phyloP scores from a whole-genome alignment of 2,888 invertebrate genomes.

The Ophion slaviceki region DNA sequence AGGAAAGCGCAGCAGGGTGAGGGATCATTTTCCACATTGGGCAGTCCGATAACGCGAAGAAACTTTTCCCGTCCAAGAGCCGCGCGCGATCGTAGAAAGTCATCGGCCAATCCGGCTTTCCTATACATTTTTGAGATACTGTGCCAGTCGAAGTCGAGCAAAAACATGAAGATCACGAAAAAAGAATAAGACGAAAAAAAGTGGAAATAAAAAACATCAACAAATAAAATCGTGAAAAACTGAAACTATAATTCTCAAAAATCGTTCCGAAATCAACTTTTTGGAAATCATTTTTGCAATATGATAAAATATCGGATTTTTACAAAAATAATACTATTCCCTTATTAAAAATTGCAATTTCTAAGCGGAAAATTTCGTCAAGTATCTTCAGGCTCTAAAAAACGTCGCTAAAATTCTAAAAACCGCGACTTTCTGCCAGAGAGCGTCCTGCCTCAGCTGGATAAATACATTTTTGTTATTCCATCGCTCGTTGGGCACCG shows the following conservation, averaged over 20 bases:
- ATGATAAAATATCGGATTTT: no score
- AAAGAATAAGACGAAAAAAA: background rate
- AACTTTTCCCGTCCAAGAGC: slow-evolving; percentile 70
- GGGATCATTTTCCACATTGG: slow-evolving; percentile 17
- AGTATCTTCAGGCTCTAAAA: no score
- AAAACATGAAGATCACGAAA: slow-evolving; percentile 47
- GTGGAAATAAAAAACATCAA: background rate
- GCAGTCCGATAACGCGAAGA: slow-evolving; percentile 62
- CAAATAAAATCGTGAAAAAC: background rate
- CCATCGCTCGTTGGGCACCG: background rate
- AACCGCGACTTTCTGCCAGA: no score
- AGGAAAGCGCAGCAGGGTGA: background rate
- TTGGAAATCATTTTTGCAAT: no score
- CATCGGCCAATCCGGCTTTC: slow-evolving; percentile 80
- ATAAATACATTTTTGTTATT: background rate
- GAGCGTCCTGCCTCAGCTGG: background rate
- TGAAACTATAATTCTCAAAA: background rate
- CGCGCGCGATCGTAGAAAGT: slow-evolving; percentile 78
- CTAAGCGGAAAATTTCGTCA: no score
- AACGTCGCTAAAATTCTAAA: no score
- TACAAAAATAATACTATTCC: no score
- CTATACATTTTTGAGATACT: slow-evolving; percentile 67
- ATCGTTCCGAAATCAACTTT: no score
- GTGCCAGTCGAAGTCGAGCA: slow-evolving; percentile 33
- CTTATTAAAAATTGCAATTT: no score